These are phyloP conservation scores for Mallotus villosus DNA, from an alignment of 2,797 vertebrate genomes.

Conservation along the genomic window DNA sequence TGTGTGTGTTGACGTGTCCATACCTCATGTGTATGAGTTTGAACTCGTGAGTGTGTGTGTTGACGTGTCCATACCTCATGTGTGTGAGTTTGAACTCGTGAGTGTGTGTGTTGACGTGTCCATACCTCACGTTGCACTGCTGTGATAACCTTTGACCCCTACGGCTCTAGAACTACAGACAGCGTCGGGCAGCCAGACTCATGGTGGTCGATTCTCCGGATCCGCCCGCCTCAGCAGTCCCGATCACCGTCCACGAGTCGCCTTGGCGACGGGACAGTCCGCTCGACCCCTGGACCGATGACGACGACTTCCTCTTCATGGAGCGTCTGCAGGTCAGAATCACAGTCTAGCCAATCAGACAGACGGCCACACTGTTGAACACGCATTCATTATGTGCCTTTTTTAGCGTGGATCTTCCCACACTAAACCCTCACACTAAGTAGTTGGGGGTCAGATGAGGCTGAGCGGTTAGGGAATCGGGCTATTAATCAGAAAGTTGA, in stretches of 20 bases:
- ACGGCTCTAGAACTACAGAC: constrained; percentile 4
- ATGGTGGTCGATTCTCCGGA: constrained; percentile 20
- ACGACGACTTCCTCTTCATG: constrained; percentile 18
- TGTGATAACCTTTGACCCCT: neutral
- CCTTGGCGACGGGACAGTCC: constrained; percentile 29
- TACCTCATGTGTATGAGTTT: too few relatives aligned
- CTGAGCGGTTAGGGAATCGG: too few relatives aligned
- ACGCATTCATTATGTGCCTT: too few relatives aligned
- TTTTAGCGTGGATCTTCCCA: too few relatives aligned
- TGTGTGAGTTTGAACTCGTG: neutral
- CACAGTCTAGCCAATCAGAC: constrained; percentile 11
- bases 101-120: neutral
- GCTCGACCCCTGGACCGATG: constrained; percentile 8
- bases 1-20: too few relatives aligned
- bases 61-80: too few relatives aligned
- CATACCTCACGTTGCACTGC: neutral
- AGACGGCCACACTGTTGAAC: too few relatives aligned
- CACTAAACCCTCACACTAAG: too few relatives aligned
- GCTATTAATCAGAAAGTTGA: too few relatives aligned
- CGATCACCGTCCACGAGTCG: constrained; percentile 24
- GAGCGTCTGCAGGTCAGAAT: constrained; percentile 14
- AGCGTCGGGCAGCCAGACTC: constrained; percentile 5
- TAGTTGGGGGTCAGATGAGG: too few relatives aligned
- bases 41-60: neutral
- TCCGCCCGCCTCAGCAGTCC: constrained; percentile 11